Percentiles rank a stretch among this genome's conserved stretches.
Evolutionary conservation across 2,113 vertebrate species (phyloP).

Genomic region (Scophthalmus maximus): DNA sequence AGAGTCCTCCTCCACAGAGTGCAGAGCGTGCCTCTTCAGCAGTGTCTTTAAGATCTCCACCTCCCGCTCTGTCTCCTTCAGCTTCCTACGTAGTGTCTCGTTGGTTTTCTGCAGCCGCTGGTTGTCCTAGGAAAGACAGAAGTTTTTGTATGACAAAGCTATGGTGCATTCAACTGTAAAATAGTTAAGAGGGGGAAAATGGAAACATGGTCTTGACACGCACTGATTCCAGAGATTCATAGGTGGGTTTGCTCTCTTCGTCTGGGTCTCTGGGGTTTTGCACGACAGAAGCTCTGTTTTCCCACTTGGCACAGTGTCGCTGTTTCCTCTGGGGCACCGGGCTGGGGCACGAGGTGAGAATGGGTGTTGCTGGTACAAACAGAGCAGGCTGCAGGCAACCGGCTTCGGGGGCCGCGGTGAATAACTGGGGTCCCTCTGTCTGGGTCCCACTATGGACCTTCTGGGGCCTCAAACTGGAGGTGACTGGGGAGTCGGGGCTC

Average conservation of each 20-base stretch:
- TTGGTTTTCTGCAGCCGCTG: slow-evolving; percentile 88
- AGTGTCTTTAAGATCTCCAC: slow-evolving; percentile 89
- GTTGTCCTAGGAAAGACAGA: slow-evolving; percentile 84
- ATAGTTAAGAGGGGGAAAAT: too few species aligned
- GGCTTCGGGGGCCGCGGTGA: slow-evolving; percentile 61
- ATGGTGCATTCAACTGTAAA: background rate
- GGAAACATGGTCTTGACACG: background rate
- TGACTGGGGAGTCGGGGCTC: slow-evolving; percentile 87
- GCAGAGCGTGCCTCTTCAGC: slow-evolving; percentile 78
- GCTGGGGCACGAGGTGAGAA: slow-evolving; percentile 87
- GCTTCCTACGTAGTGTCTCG: slow-evolving; percentile 88
- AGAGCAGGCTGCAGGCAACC: slow-evolving; percentile 72
- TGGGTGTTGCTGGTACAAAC: slow-evolving; percentile 69
- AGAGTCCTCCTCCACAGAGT: slow-evolving; percentile 80
- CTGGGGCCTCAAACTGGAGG: slow-evolving; percentile 75
- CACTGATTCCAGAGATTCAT: slow-evolving; percentile 90
- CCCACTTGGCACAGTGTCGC: slow-evolving; percentile 92
- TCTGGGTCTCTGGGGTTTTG: slow-evolving; percentile 84
- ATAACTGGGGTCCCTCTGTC: slow-evolving; percentile 82
- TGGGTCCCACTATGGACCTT: slow-evolving; percentile 88
- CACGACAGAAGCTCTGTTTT: slow-evolving; percentile 88
- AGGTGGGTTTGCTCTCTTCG: slow-evolving; percentile 82
- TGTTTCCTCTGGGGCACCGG: slow-evolving; percentile 87
- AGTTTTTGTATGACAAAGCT: background rate
- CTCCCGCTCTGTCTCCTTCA: slow-evolving; percentile 89